Percentiles rank a stretch among this genome's conserved stretches.
Conservation (phyloP, 2,113 vertebrate genomes). For the Psammodynastes pulverulentus region DNA sequence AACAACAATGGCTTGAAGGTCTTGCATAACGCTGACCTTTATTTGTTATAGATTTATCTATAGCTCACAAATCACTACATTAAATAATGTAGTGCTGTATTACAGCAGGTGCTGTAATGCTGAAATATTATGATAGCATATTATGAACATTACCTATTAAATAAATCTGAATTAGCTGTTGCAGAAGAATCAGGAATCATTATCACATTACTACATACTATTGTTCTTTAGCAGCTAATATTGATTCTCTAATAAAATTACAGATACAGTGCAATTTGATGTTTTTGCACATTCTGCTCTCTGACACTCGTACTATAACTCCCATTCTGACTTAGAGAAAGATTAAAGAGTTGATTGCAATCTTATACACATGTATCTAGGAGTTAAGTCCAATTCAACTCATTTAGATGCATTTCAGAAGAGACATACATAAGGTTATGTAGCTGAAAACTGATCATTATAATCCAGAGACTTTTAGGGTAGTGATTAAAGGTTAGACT, state of each 20-base stretch:
- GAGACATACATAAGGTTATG: background rate
- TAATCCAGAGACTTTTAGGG: background rate
- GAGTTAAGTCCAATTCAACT: background rate
- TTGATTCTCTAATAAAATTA: background rate
- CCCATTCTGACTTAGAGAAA: background rate
- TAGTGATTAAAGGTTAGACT: background rate
- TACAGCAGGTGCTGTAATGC: background rate
- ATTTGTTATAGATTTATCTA: background rate
- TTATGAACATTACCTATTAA: background rate
- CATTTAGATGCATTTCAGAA: background rate
- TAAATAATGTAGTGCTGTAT: too few relatives aligned
- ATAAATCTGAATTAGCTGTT: background rate
- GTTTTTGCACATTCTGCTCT: background rate
- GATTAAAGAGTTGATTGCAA: background rate
- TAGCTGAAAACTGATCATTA: background rate
- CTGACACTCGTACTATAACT: background rate
- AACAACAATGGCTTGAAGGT: background rate
- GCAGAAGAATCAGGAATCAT: background rate
- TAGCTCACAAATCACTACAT: background rate
- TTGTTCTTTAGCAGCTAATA: background rate
- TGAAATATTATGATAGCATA: background rate
- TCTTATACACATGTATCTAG: background rate
- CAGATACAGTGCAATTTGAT: background rate
- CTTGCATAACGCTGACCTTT: background rate
- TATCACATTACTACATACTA: background rate